Conservation (phyloP, 2,113 vertebrate genomes). For the Arvicanthis niloticus region DNA sequence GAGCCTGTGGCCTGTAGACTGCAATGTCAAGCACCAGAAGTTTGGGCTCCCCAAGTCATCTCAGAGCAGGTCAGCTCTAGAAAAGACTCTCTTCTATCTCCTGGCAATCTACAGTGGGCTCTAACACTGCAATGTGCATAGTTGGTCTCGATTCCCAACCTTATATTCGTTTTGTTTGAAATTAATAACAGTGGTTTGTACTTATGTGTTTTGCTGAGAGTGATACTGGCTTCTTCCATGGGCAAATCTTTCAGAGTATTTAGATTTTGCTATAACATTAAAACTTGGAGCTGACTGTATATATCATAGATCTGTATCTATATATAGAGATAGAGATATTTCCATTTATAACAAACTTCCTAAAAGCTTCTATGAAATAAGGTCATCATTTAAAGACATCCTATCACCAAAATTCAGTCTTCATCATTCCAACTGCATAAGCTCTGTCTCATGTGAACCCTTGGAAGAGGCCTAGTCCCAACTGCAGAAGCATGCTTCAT, state of each 20-base stretch:
- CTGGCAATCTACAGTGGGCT: background rate
- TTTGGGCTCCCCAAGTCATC: background rate
- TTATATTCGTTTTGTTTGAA: slow-evolving; percentile 23
- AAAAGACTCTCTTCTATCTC: slow-evolving; percentile 66
- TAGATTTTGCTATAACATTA: background rate
- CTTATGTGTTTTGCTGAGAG: slow-evolving; percentile 84
- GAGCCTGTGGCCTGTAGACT: background rate
- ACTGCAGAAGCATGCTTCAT: slow-evolving; percentile 78
- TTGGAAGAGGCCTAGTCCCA: slow-evolving; percentile 80
- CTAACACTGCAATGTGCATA: rapidly evolving
- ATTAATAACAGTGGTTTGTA: slow-evolving; percentile 56
- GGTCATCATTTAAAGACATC: rapidly evolving
- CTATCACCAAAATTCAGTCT: rapidly evolving
- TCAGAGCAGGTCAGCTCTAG: slow-evolving; percentile 25
- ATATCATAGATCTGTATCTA: background rate
- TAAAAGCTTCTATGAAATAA: background rate
- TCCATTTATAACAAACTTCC: background rate
- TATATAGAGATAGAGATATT: background rate
- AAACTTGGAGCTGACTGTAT: background rate
- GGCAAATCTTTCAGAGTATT: slow-evolving; percentile 52
- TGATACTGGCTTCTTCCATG: slow-evolving; percentile 85
- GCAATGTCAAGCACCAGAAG: slow-evolving; percentile 50
- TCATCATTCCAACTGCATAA: rapidly evolving
- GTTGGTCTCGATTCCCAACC: background rate
- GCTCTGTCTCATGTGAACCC: slow-evolving; percentile 19